These are phyloP conservation scores for Otocyon megalotis DNA, from an alignment of 2,113 vertebrate species.

Conservation along the genomic window DNA sequence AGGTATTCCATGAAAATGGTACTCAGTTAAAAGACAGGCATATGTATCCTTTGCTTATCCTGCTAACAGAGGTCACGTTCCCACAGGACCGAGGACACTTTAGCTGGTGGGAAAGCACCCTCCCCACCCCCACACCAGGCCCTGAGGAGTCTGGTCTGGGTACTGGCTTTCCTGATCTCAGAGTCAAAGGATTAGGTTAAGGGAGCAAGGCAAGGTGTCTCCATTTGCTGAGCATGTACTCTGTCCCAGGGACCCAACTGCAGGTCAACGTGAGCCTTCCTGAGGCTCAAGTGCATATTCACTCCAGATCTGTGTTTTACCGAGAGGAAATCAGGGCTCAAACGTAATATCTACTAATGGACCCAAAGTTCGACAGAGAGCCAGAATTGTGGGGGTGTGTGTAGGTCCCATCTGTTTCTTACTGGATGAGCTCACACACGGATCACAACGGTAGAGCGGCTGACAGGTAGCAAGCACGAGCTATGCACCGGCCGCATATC, in stretches of 20 bases:
- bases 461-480: background rate
- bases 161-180: background rate
- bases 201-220: background rate
- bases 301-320: background rate
- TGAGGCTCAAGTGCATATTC: background rate
- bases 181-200: background rate
- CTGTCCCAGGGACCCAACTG: background rate
- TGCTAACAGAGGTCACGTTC: background rate
- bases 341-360: background rate
- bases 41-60: background rate
- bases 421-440: background rate
- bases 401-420: background rate
- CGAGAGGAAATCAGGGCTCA: background rate
- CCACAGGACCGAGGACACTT: accelerated
- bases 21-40: background rate
- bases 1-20: background rate
- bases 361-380: background rate
- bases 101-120: background rate
- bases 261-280: background rate
- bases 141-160: background rate
- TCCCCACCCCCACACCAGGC: background rate
- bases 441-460: background rate
- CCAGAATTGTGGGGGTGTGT: background rate
- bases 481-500: accelerated
- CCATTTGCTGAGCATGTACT: background rate